Evolutionary conservation across 2,888 invertebrate genomes (phyloP).

Genomic region (Cremastinae sp.): DNA sequence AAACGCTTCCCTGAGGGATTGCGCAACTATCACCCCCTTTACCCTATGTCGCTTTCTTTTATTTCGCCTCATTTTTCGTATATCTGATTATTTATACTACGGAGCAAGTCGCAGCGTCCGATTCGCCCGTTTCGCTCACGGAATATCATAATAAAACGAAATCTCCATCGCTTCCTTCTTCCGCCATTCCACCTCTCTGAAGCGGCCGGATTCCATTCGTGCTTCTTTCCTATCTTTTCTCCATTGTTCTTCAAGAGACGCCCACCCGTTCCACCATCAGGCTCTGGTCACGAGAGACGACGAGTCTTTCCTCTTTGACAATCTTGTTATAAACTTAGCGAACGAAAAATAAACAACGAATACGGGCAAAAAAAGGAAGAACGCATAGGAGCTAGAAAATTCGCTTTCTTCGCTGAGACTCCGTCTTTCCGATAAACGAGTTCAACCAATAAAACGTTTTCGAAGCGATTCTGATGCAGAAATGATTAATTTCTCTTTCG

Average conservation of each 20-base stretch:
- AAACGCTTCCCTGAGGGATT: slow-evolving; percentile 37
- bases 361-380: slow-evolving; percentile 5
- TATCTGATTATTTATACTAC: slow-evolving; percentile 50
- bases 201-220: slow-evolving; percentile 37
- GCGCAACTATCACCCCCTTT: slow-evolving; percentile 22
- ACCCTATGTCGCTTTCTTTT: slow-evolving; percentile 23
- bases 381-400: neutral
- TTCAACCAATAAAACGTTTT: too few species aligned
- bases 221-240: slow-evolving; percentile 52
- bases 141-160: slow-evolving; percentile 45
- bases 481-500: too few species aligned
- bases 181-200: slow-evolving; percentile 17
- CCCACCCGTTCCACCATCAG: slow-evolving; percentile 1
- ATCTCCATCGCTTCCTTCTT: neutral
- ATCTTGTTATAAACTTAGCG: slow-evolving; percentile 20
- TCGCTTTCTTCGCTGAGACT: too few species aligned
- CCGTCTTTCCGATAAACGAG: too few species aligned
- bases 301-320: slow-evolving; percentile 8
- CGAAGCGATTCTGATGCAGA: too few species aligned
- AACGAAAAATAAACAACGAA: slow-evolving; percentile 18
- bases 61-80: slow-evolving; percentile 35
- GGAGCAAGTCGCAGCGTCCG: slow-evolving; percentile 25
- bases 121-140: slow-evolving; percentile 20
- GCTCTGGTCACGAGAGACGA: slow-evolving; percentile 12
- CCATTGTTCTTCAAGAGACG: slow-evolving; percentile 28